Evolutionary conservation across 1,140 invertebrate species (phyloP).

Genomic region (Drosophila miranda): DNA sequence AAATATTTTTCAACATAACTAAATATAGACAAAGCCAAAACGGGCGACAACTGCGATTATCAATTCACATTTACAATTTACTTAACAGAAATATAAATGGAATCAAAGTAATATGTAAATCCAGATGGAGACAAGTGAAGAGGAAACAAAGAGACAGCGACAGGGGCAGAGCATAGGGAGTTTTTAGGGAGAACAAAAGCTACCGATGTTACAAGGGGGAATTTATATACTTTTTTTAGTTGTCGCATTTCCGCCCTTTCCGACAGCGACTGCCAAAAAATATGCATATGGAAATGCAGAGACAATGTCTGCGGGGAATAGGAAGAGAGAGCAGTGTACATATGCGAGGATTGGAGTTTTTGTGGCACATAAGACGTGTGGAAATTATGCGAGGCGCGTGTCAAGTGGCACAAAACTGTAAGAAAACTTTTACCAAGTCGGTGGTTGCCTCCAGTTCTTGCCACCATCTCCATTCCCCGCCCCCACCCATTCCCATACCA

Average conservation of each 20-base stretch:
- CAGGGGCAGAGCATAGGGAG: neutral
- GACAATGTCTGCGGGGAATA: neutral
- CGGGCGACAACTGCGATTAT: constrained; percentile 22
- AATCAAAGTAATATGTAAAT: constrained; percentile 68
- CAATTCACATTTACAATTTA: constrained; percentile 41
- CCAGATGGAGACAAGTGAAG: constrained; percentile 6
- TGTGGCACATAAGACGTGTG: constrained; percentile 40
- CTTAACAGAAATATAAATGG: constrained; percentile 59
- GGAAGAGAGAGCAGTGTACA: constrained; percentile 17
- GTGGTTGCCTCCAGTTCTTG: constrained; percentile 24
- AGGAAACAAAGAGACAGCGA: constrained; percentile 26
- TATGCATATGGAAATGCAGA: constrained; percentile 57
- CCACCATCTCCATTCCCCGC: neutral
- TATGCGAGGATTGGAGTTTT: constrained; percentile 19
- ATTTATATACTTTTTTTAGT: constrained; percentile 49
- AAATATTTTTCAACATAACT: constrained; percentile 11
- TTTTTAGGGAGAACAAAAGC: constrained; percentile 24
- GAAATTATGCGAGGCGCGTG: constrained; percentile 76
- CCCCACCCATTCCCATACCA: neutral
- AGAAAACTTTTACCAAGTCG: constrained; percentile 56
- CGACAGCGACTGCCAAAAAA: constrained; percentile 63
- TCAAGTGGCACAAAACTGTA: constrained; percentile 61
- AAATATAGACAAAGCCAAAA: constrained; percentile 26
- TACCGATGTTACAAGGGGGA: constrained; percentile 33
- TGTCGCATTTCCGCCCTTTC: constrained; percentile 71